These are phyloP conservation scores for Aphelenchoides avenae DNA, from an alignment of 1,140 invertebrate genomes.

Conservation along the genomic window DNA sequence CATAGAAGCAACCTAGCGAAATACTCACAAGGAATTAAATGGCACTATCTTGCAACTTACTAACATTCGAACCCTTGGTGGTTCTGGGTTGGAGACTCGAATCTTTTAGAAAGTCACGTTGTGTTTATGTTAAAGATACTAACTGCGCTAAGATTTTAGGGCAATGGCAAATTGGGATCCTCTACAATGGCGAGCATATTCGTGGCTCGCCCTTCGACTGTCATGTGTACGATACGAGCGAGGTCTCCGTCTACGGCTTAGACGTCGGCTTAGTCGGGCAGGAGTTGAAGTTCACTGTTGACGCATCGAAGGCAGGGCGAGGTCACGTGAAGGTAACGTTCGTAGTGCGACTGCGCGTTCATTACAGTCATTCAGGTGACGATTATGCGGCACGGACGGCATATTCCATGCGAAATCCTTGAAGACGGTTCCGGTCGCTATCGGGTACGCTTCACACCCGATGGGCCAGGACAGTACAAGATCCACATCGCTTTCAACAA, in stretches of 20 bases:
- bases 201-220: slow-evolving; percentile 92
- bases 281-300: slow-evolving; percentile 77
- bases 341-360: not conserved
- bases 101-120: no score
- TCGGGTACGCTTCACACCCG: slow-evolving; percentile 80
- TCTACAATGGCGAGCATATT: slow-evolving; percentile 89
- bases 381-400: slow-evolving; percentile 70
- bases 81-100: no score
- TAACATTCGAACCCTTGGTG: no score
- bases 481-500: slow-evolving; percentile 92
- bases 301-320: slow-evolving; percentile 74
- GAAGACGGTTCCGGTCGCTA: slow-evolving; percentile 73
- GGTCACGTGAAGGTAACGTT: slow-evolving; percentile 71
- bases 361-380: slow-evolving; percentile 65
- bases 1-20: no score
- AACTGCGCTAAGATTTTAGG: slow-evolving; percentile 55
- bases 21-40: not conserved
- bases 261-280: slow-evolving; percentile 74
- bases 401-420: slow-evolving; percentile 76
- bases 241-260: slow-evolving; percentile 69
- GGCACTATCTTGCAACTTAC: not conserved
- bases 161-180: slow-evolving; percentile 89
- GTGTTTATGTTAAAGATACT: slow-evolving; percentile 19
- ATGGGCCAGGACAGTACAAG: slow-evolving; percentile 81
- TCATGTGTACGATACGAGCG: slow-evolving; percentile 89